These are phyloP conservation scores for Elaphurus davidianus DNA, from an alignment of 2,113 vertebrate species.

Conservation along the genomic window DNA sequence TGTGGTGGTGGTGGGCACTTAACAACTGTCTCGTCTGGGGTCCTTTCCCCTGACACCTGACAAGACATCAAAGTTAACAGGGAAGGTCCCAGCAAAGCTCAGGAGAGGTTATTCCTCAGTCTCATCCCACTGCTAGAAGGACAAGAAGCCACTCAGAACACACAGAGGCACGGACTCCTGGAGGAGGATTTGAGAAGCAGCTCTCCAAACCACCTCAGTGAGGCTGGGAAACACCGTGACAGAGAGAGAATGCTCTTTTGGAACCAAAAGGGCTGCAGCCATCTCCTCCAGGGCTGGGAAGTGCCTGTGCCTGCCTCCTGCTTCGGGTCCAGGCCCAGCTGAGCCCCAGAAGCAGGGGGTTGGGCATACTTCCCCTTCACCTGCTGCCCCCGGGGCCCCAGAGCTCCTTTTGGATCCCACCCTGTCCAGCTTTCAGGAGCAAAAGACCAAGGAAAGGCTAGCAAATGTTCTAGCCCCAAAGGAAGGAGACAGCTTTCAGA, in stretches of 20 bases:
- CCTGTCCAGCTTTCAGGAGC: background rate
- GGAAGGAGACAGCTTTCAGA: background rate
- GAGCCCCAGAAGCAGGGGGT: background rate
- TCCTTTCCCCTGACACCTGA: background rate
- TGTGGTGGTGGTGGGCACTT: background rate
- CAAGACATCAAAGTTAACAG: background rate
- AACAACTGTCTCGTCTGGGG: background rate
- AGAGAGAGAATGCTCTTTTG: background rate
- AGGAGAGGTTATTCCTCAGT: background rate
- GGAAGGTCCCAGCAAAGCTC: background rate
- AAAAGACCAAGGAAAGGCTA: background rate
- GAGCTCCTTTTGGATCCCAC: background rate
- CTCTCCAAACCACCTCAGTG: background rate
- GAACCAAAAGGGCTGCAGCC: background rate
- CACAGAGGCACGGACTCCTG: background rate
- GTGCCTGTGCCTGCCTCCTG: background rate
- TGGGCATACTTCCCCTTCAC: accelerated
- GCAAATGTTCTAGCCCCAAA: background rate
- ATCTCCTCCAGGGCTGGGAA: background rate
- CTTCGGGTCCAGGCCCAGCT: background rate
- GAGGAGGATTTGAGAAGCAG: background rate
- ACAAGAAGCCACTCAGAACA: background rate
- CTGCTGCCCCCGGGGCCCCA: background rate
- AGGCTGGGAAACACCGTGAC: background rate
- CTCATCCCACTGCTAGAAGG: background rate